Evolutionary conservation across 2,888 invertebrate species (phyloP), one percentile per base, ranked within the genome.

Genomic region (Nysson spinosus): DNA sequence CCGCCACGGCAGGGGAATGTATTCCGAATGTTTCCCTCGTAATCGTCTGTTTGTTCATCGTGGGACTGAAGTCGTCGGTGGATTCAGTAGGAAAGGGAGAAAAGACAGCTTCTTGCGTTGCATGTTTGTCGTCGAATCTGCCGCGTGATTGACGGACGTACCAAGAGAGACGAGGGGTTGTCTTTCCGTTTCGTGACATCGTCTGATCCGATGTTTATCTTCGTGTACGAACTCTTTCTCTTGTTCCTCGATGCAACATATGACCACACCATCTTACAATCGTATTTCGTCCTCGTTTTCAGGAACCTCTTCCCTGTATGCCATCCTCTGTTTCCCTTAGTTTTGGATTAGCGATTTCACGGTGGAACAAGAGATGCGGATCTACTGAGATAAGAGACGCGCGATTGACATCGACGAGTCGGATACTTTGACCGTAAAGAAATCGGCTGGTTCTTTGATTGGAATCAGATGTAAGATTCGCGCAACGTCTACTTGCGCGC

Each of bases 81-180:
- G 56, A 44, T 50, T 39, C 19, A n/a, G 24, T 26, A n/a, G n/a
- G 32, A 9, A 19, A 26, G 11, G 9, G 19, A 14, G 32, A 39
- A 52, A 30, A 49, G 63, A 65, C 67, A 68, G 71, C 64, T 78
- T 76, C 68, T 77, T 76, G 67, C 76, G 74, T 72, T 68, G 66
- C 65, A 66, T 69, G 68, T 69, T 72, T 63, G 76, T 71, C 63
- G 69, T 62, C 62, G 72, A 44, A 64, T 64, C 62, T 68, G 32
- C 58, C 55, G 58, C 60, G 69, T 67, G 75, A 75, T 77, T 72
- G 75, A 78, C 76, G 57, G 76, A 70, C 69, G 66, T 52, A 70
- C 54, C 60, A 39, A 54, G n/a, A n/a, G 57, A 62, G 67, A 55
- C 32, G 54, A 51, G 58, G 52, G 65, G 52, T 54, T 52, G 49